Evolutionary conservation across 2,888 invertebrate species (phyloP), one percentile per base, ranked within the genome.

Genomic region (Osmoderma eremita): DNA sequence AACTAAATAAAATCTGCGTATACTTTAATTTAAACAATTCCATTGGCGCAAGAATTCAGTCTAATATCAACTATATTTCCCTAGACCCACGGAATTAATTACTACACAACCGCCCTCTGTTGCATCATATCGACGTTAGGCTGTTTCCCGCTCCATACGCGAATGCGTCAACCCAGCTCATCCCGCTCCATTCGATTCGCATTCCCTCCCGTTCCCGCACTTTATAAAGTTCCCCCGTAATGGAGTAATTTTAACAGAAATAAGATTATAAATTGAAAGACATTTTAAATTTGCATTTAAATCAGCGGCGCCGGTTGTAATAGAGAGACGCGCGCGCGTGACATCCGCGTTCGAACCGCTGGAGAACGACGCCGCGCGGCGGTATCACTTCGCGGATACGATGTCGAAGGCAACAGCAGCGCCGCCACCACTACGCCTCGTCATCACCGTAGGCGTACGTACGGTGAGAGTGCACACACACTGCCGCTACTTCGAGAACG

Each of bases 221-320:
- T 63, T 41, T 20, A 30, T 42, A 51, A 51, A 30, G 42, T 39
- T 30, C 75, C 76, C 75, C 77, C 77, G 78, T 80, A 81, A 80
- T 80, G 78, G 79, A 78, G 79, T 80, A 81, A 81, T 81, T 81
- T 80, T 79, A 80, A 79, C 79, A 79, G 80, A 79, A 80, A 81
- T 80, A 80, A 80, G 80, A 81, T 81, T 81, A 81, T 80, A 81
- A 82, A 82, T 81, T 81, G 81, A 81, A 81, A 80, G 80, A 81
- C 81, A 81, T 81, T 80, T 73, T 78, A 79, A 80, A 81, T 81
- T 81, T 80, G 80, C 80, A 81, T 80, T 80, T 81, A 81, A 81
- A 81, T 80, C 80, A 79, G 79, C 77, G 78, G 45, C 42, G 78
- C 51, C 42, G 58, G 61, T 49, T 65, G 68, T 68, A 68, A 68